Evolutionary conservation across 53 echinoderm and acorn worm genomes (phyloP), one percentile per base, ranked within the genome.

Genomic region (Mesocentrotus franciscanus): DNA sequence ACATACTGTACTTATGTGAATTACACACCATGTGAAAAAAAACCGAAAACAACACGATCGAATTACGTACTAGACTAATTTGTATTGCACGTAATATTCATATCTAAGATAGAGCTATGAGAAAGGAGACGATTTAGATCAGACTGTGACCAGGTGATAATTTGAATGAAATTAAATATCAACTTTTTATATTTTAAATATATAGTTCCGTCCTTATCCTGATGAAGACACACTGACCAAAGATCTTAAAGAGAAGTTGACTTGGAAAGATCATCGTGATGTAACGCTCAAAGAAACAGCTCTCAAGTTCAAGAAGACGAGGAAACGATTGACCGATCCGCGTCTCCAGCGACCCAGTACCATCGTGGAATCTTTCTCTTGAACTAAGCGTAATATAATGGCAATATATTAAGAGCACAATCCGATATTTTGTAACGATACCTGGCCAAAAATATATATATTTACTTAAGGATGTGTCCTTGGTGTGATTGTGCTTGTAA

Each of bases 241-340:
- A 60, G 99, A 99, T 84, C 94, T 99, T 9, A 79, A 95, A 71
- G 99, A 99, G 93, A 98, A 99, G 70, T 94, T 99, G 55, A 97
- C 97, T 8, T 99, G 99, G 99, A 95, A 96, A 60, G 96, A 97
- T 58, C 97, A 98, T 89, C 95, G 97, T 8, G 95, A 95, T 27
- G 79, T 71, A 16, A 97, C 98, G 16, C 96, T 98, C 62, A 92
- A 95, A n/a, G 96, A 97, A 62, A 97, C 97, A 11, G 97, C 96
- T 26, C 95, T 85, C n/a, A 96, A 90, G 60, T 96, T 98, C 92
- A 97, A 97, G 78, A 92, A 96, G 61, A 94, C 97, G 85, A 89
- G 96, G 24, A 96, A 96, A 93, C 92, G 92, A 57, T 75, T 96
- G 0, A 91, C 95, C 6, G 95, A 96, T 64, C 96, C 96, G 10